Base-by-base conservation (phyloP, 1,140 invertebrate species). In the Uloborus diversus region DNA sequence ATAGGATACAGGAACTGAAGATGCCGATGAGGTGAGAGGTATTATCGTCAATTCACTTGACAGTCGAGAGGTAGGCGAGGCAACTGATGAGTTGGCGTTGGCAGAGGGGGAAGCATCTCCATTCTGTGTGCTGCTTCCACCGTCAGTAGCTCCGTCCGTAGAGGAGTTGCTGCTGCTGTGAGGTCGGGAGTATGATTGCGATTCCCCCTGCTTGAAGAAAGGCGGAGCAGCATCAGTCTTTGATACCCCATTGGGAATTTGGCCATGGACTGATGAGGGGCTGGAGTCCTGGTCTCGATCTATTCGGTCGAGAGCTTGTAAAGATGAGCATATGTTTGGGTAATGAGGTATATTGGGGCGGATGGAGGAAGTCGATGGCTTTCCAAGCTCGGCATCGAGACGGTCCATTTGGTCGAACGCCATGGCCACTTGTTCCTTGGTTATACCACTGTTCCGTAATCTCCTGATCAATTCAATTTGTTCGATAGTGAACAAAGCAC, bases 381-480 rank as follows among this genome's bases (percentile, higher is more conserved):
- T 78, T 27, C 78, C 78, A 4, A 84, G 73, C 65, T 85, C 83
- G 27, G 51, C 79, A 68, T 88, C 87, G 51, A 88, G 80, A 14
- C 86, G 79, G 23, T 87, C 86, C 32, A 88, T 82, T 14, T 86
- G 84, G 56, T 87, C 87, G 81, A 86, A 88, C 7, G 86, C 87
- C 62, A 84, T 83, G 9, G 86, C 78, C 7, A 88, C 82, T 79
- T 88, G 86, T 62, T 87, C 85, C 65, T 87, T 87, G 25, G 86
- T 87, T 47, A 88, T 83, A 7, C 87, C 87, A 81, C 85, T 87
- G 81, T 86, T 87, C 33, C 86, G 81, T 20, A 88, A 81, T 20
- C 87, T 82, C 11, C 87, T 81, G 35, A 87, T 85, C 68, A 88
- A 79, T 79, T 88, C 87, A 71, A 87, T 85, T 82, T 88, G 87